Base-by-base conservation (phyloP, 2,888 invertebrate species). In the Plusia festucae region DNA sequence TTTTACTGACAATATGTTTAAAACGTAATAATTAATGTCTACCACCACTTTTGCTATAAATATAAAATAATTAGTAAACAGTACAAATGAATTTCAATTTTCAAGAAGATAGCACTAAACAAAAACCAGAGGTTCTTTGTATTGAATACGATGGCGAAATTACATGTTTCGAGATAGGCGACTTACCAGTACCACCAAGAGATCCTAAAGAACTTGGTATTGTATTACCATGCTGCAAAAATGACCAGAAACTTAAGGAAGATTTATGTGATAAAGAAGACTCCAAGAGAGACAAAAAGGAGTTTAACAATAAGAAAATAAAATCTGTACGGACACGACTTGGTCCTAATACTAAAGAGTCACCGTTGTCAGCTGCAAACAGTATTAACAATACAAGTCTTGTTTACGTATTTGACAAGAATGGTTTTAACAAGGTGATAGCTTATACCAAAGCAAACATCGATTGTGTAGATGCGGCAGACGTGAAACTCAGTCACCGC, bases 161-260 rank as follows among this genome's bases (percentile, higher is more conserved):
- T 24, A 60, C 67, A 11, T 74, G 68, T 57, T 71, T 74, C 22
- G 61, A 65, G n/a, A 30, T 74, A 24, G 59, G 63, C 34, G 51
- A 70, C 9, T 27, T 71, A 44, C 52, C 56, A 8, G 58, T 63
- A 22, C 46, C 56, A 6, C 68, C 68, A 16, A 46, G 30, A 3
- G 30, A 70, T 16, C 64, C 61, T 1, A 60, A 9, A 60, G 46
- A 70, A 20, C 53, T 66, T 8, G 67, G 60, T 8, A 70, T 74
- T 15, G 30, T 67, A 16, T 74, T 70, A 61, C 74, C 70, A 30
- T 73, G 67, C 54, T 70, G 70, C 46, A 49, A 61, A 52, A 58
- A 27, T 1, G 13, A 9, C 13, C 32, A 46, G 34, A 56, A 53
- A 32, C 9, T 11, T 30, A 7, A 49, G 1, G 52, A 44, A 46